These are phyloP conservation scores for Cerastis rubricosa DNA, from an alignment of 2,888 invertebrate genomes.

Conservation along the genomic window DNA sequence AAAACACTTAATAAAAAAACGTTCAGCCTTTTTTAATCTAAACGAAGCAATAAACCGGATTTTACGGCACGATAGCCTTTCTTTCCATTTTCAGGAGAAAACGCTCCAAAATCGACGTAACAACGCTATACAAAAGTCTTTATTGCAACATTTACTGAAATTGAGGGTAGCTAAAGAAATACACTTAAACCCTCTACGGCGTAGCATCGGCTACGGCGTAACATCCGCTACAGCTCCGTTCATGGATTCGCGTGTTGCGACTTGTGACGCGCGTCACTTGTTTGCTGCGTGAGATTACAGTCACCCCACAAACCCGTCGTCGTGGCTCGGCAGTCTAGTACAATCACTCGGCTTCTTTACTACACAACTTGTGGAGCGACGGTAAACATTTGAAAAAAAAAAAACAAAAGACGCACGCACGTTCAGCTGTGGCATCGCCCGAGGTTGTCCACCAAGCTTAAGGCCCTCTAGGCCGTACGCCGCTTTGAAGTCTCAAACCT, in stretches of 20 bases:
- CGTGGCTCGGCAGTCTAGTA: no score
- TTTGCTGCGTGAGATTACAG: background rate
- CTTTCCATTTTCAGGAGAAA: slow-evolving; percentile 7
- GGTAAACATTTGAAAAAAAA: background rate
- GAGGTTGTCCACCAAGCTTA: background rate
- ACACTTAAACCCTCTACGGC: slow-evolving; percentile 42
- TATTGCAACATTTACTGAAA: slow-evolving; percentile 47
- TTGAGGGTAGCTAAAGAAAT: slow-evolving; percentile 43
- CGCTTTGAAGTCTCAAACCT: background rate
- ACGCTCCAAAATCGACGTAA: slow-evolving; percentile 18
- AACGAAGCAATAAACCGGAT: slow-evolving; percentile 27
- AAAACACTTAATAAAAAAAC: slow-evolving; percentile 4
- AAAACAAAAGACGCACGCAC: background rate
- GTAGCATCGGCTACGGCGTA: slow-evolving; percentile 49
- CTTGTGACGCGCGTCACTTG: background rate
- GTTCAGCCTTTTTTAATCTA: slow-evolving; percentile 26
- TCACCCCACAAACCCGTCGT: background rate
- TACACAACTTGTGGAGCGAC: background rate
- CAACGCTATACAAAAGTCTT: slow-evolving; percentile 27
- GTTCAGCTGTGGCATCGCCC: background rate
- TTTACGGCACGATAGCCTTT: slow-evolving; percentile 13
- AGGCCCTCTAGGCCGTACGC: slow-evolving; percentile 12
- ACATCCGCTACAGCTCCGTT: slow-evolving; percentile 22
- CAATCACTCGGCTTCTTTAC: background rate
- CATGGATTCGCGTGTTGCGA: background rate